Evolutionary conservation across 2,797 vertebrate genomes (phyloP), one percentile per base, ranked within the genome.

Genomic region (Danio choprae): DNA sequence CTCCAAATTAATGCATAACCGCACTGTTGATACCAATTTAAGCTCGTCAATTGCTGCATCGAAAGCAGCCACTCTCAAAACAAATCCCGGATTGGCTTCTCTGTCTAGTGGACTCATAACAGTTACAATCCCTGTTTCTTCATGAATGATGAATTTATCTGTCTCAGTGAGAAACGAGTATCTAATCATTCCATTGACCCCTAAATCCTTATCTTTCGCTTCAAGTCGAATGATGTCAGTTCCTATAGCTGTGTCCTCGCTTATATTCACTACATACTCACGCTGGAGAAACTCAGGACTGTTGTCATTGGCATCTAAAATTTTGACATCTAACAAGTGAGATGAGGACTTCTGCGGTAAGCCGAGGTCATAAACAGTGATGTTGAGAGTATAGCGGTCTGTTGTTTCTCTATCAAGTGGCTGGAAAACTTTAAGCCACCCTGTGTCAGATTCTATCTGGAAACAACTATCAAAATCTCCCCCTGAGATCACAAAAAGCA

Each of bases 261-360:
- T 93, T 77, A 96, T 92, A 83, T 94, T 91, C 62, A 95, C 90
- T 77, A 91, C 94, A 81, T 95, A 96, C 81, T 87, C 93, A 62
- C 91, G 89, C 68, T 95, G 93, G 55, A 94, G 86, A 85, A 96
- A 96, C 76, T 93, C 91, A 0, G 95, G 95, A 1, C 88, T 64
- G 60, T 96, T 96, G 83, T 96, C 95, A 81, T 96, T 96, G 84
- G 89, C 90, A 85, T 96, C 95, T 77, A 95, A 83, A 73, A 96
- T 84, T 10, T 74, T 88, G 80, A 96, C 29, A 48, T 94, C 87
- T 73, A 96, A 80, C 79, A 95, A 88, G 38, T 51, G 89, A 90
- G 93, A 96, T 0, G 91, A 80, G 15, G 94, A 94, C 84, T 92
- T 95, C 84, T 95, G 95, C 10, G 95, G 95, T 87, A 95, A 90